Evolutionary conservation across 2,113 vertebrate genomes (phyloP).

Genomic region (Apodemus speciosus): DNA sequence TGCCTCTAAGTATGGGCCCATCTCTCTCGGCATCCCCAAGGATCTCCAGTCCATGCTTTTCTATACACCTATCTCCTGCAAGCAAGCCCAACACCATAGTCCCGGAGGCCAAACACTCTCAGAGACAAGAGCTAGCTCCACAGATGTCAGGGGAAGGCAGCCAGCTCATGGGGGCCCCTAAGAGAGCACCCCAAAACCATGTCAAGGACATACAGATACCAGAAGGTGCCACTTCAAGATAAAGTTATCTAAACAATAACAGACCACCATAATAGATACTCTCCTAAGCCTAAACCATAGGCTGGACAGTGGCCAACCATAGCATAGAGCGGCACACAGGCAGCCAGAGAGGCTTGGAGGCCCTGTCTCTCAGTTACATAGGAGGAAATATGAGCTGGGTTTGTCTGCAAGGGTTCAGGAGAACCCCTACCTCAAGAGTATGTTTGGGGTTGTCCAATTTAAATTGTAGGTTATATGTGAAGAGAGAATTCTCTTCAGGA

Average conservation of each 20-base stretch:
- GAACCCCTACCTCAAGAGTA: neutral
- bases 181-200: neutral
- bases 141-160: neutral
- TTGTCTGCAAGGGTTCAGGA: neutral
- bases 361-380: neutral
- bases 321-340: too few relatives aligned
- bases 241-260: neutral
- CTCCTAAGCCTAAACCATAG: neutral
- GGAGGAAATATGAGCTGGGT: neutral
- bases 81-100: neutral
- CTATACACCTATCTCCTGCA: neutral
- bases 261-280: neutral
- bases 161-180: neutral
- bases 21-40: neutral
- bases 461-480: neutral
- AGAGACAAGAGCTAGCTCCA: neutral
- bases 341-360: neutral
- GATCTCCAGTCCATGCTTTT: neutral
- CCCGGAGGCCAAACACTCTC: neutral
- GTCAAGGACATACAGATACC: neutral
- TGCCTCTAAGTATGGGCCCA: neutral
- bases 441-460: neutral
- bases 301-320: neutral
- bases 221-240: neutral
- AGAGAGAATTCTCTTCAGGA: neutral